These are phyloP conservation scores for Pinna nobilis DNA, from an alignment of 1,140 invertebrate species.

Conservation along the genomic window DNA sequence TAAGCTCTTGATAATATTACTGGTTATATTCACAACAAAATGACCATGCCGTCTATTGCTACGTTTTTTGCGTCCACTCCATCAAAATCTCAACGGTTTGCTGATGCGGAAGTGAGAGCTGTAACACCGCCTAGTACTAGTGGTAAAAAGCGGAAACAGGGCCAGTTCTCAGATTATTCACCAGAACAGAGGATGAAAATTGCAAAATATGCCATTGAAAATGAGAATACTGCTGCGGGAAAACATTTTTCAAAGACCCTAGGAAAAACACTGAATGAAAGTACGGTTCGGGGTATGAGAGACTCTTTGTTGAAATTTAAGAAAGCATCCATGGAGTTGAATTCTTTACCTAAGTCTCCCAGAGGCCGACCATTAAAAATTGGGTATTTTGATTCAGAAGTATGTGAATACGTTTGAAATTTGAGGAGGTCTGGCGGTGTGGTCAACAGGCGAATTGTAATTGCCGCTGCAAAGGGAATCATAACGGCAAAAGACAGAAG, in stretches of 20 bases:
- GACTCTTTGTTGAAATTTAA: conserved; percentile 18
- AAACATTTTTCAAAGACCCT: conserved; percentile 15
- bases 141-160: conserved; percentile 14
- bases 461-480: conserved; percentile 11
- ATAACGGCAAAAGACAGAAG: too few relatives aligned
- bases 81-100: too few relatives aligned
- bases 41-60: too few relatives aligned
- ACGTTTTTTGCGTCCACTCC: too few relatives aligned
- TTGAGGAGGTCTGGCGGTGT: conserved; percentile 5
- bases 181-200: conserved; percentile 21
- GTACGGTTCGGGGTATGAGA: conserved; percentile 30
- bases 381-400: conserved; percentile 12
- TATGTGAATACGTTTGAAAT: conserved; percentile 14
- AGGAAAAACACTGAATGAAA: conserved; percentile 24
- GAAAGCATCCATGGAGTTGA: neutral
- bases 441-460: conserved; percentile 9
- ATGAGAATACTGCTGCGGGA: conserved; percentile 20
- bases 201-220: conserved; percentile 15
- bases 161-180: conserved; percentile 9
- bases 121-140: neutral
- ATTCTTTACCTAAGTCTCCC: conserved; percentile 1
- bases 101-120: too few relatives aligned
- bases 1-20: too few relatives aligned
- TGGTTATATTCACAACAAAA: too few relatives aligned
- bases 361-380: conserved; percentile 20